Evolutionary conservation across 2,888 invertebrate species (phyloP), one percentile per base, ranked within the genome.

Genomic region (Dryococelus australis): DNA sequence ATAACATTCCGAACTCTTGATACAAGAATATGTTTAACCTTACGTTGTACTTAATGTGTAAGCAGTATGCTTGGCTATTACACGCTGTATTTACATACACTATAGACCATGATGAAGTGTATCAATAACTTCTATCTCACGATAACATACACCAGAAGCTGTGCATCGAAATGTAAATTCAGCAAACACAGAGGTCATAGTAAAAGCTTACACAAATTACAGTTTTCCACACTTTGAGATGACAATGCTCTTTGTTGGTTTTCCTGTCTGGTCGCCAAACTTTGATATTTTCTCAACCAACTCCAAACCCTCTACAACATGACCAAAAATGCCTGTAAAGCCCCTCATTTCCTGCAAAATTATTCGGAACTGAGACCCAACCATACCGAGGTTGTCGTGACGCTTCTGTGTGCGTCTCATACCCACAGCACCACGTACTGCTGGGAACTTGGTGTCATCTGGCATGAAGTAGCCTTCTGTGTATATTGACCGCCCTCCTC

Each of bases 331-430:
- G 81, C 96, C 97, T 9, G 97, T 96, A 92, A 97, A 97, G 83
- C 96, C 96, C 89, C 96, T 94, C 96, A 96, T 97, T 92, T 97
- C 96, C 90, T 96, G 95, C 90, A 97, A 93, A 90, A 97, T 96
- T 89, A 97, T 95, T 89, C 97, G 95, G 93, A 97, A 97, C 92
- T 97, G 97, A 88, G 97, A 97, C 43, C 97, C 97, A n/a, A 97
- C 97, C 94, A 96, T 95, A 86, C 97, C 96, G 90, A 95, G 93
- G 90, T 96, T 96, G 92, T 97, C 96, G 93, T 96, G 96, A 47
- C 96, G 94, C 92, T 96, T 96, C 91, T 97, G 96, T 88, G 96
- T 96, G 84, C 97, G 94, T 20, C 97, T 93, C 97, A 97, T 97
- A 87, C 97, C 97, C 13, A 97, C 96, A 24, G 96, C 95, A 79